These are phyloP conservation scores for Sphenopsis melanotis DNA, from an alignment of 2,797 vertebrate species.

Conservation along the genomic window DNA sequence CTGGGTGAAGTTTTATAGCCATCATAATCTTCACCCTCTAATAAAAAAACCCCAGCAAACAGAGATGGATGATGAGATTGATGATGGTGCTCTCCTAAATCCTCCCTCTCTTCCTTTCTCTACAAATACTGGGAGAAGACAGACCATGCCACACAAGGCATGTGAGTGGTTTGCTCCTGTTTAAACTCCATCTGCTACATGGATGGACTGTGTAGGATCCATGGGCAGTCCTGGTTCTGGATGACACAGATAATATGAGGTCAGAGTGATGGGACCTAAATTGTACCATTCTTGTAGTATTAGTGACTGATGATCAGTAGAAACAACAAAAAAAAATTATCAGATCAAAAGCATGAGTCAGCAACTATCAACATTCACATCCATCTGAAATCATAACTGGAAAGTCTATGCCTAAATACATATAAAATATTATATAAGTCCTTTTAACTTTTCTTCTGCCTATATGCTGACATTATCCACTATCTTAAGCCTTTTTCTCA, in stretches of 20 bases:
- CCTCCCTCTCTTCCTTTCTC: not conserved
- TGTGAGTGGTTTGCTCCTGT: not conserved
- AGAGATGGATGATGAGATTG: not conserved
- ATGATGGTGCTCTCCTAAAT: not conserved
- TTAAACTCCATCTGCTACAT: not conserved
- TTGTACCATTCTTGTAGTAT: not conserved
- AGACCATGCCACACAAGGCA: not conserved
- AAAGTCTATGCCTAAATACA: not conserved
- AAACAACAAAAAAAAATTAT: not conserved
- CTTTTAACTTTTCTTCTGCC: not conserved
- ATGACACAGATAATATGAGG: not conserved
- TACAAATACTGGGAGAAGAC: not conserved
- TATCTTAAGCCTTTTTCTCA: not conserved
- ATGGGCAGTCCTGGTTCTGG: not conserved
- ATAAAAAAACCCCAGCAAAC: not conserved
- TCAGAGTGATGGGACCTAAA: constrained; percentile 8
- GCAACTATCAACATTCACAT: not conserved
- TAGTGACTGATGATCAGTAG: not conserved
- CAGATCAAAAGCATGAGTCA: not conserved
- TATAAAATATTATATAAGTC: not conserved
- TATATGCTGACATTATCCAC: not conserved
- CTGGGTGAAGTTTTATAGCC: not conserved
- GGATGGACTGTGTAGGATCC: not conserved
- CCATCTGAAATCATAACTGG: not conserved
- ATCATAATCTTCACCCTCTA: not conserved